Evolutionary conservation across 2,888 invertebrate species (phyloP), one percentile per base, ranked within the genome.

Genomic region (Oxycera nigricornis): DNA sequence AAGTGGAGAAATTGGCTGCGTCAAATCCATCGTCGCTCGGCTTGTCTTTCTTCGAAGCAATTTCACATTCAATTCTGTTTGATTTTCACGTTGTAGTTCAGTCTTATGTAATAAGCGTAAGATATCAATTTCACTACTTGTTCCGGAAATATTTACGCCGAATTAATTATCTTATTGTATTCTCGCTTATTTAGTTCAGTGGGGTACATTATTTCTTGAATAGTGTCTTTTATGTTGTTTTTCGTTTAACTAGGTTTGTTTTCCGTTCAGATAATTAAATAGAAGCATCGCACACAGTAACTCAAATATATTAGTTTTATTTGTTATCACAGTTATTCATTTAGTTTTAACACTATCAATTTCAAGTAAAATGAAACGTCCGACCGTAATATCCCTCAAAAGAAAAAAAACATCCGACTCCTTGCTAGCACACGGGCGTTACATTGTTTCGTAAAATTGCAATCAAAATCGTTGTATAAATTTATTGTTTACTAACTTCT

Each of bases 281-380:
- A 26, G 28, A 67, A 67, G 28, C 28, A 41, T 41, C 30, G 41
- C 67, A n/a, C n/a, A 67, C 26, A 46, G 67, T 46, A 67, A 67
- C 41, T 31, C 41, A 67, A 17, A 28, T 67, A 26, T 39, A 41
- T 67, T 67, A 41, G 39, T 67, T 67, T 46, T 26, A 26, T 22
- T 67, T 62, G 62, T 67, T 67, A 67, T 67, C 67, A 67, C 67
- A 67, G 67, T 67, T 67, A 20, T 67, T 41, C 39, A 46, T 67
- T 67, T 67, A 67, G 41, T 67, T 67, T 67, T 20, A 67, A 20
- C n/a, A 17, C 26, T 67, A 46, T 41, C 7, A 41, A 67, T 24
- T 41, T 41, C 14, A 24, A 67, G 22, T 41, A 41, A 67, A 41
- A 20, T 67, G 9, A 46, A 67, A 67, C 24, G 11, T 24, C n/a